Percentiles rank a stretch among this genome's conserved stretches.
Conservation (phyloP, 37 sponge, comb jelly and placozoan genomes). For the Eunapius fragilis region DNA sequence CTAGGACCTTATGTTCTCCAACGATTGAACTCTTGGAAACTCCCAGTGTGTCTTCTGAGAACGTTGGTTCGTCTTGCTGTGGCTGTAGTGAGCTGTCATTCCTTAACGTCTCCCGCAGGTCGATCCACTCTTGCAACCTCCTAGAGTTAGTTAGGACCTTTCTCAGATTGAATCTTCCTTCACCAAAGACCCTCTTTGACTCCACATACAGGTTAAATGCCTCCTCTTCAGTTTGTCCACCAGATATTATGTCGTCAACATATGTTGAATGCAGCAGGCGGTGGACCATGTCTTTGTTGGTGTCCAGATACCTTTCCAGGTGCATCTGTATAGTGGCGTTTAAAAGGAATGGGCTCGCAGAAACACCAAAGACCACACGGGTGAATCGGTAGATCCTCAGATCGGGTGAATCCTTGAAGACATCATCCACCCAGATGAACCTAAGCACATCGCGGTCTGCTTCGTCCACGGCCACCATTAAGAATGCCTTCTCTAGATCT, state of each 20-base stretch:
- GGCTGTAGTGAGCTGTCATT: neutral
- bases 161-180: slow-evolving; percentile 32
- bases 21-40: neutral
- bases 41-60: slow-evolving; percentile 6
- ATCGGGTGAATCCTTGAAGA: neutral
- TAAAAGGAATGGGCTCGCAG: slow-evolving; percentile 44
- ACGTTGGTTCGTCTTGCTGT: slow-evolving; percentile 14
- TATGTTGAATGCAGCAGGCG: slow-evolving; percentile 14
- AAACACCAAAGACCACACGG: too few species aligned
- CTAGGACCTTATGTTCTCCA: slow-evolving; percentile 38
- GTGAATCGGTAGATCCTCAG: too few species aligned
- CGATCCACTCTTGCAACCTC: neutral
- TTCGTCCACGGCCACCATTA: slow-evolving; percentile 30
- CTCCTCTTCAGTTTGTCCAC: slow-evolving; percentile 9
- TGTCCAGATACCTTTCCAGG: neutral
- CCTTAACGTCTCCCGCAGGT: neutral
- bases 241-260: slow-evolving; percentile 19
- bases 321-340: slow-evolving; percentile 42
- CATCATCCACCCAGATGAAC: slow-evolving; percentile 45
- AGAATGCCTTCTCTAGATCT: slow-evolving; percentile 58
- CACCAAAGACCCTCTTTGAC: slow-evolving; percentile 10
- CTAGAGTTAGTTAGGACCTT: slow-evolving; percentile 19
- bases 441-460: slow-evolving; percentile 47
- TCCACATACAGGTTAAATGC: slow-evolving; percentile 17
- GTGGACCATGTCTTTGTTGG: neutral